Evolutionary conservation across 1,140 invertebrate genomes (phyloP).

Genomic region (Halictus rubicundus): DNA sequence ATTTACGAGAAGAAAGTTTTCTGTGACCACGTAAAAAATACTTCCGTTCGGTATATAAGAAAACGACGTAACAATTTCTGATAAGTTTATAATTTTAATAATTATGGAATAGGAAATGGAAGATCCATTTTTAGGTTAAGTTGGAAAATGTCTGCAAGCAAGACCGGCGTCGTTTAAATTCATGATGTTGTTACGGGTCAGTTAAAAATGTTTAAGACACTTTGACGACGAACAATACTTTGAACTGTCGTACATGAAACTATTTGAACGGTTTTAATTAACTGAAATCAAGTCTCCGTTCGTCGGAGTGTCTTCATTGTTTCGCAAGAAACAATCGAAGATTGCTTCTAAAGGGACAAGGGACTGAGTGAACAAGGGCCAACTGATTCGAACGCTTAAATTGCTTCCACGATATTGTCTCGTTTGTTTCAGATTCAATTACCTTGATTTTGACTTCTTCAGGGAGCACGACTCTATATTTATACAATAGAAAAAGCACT

Average conservation of each 20-base stretch:
- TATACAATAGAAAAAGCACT: not conserved
- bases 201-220: too few species aligned
- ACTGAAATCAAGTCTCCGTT: not conserved
- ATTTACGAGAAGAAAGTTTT: too few species aligned
- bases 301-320: conserved; percentile 2
- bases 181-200: too few species aligned
- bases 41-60: too few species aligned
- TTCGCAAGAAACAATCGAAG: conserved; percentile 35
- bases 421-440: conserved; percentile 40
- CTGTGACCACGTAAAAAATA: too few species aligned
- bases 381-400: conserved; percentile 32
- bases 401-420: conserved; percentile 26
- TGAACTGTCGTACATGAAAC: not conserved
- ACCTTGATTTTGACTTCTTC: conserved; percentile 24
- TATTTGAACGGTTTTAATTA: not conserved
- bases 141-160: too few species aligned
- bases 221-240: too few species aligned
- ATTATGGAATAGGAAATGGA: too few species aligned
- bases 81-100: too few species aligned
- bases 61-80: too few species aligned
- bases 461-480: not conserved
- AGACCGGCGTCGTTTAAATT: too few species aligned
- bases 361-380: conserved; percentile 9
- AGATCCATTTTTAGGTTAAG: too few species aligned
- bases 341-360: conserved; percentile 2